Evolutionary conservation across 2,888 invertebrate genomes (phyloP), one percentile per base, ranked within the genome.

Genomic region (Boloria euphrosyne): DNA sequence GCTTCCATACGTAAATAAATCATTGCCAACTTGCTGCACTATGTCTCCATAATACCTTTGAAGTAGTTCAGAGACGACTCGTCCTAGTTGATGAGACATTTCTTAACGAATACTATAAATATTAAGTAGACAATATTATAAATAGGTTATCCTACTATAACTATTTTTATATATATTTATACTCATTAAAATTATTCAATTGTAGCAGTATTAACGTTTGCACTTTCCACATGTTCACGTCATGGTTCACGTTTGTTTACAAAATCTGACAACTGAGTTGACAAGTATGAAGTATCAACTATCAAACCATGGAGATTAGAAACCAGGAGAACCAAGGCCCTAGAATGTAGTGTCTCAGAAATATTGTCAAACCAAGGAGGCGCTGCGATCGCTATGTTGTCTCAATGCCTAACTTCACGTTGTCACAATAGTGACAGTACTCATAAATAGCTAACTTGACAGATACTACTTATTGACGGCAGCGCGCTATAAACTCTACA

Each of bases 1-100:
- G n/a, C 93, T 85, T 14, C 96, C 96, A 80, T 94, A 94, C 68
- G 93, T 93, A 77, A 95, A 95, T 61, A 98, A 89, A 82, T 94
- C 95, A 70, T 93, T 92, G 0, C 95, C 96, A 6, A 98, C 95
- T 80, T 93, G 90, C 79, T 96, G 95, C 0, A 96, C 95, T 65
- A 95, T 94, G 75, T 95, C 94, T 17, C 98, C 98, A 84, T 97
- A 97, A 84, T 96, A 95, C 84, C 97, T 96, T 62, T 93, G 89
- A 62, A 98, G 87, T 75, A 97, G 94, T 66, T 94, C 93, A 0
- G 95, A 95, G 74, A 96, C 94, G 54, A 96, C 92, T 78, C 95
- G 95, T 5, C 95, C 95, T 70, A 94, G 93, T 77, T 95, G 94
- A 68, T 93, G 89, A 13, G 96, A 96, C 97, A 97, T 97, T 76